Percentiles rank a stretch among this genome's conserved stretches.
phyloP scores from a whole-genome alignment of 2,888 invertebrate species.

The Eilema griseolum region DNA sequence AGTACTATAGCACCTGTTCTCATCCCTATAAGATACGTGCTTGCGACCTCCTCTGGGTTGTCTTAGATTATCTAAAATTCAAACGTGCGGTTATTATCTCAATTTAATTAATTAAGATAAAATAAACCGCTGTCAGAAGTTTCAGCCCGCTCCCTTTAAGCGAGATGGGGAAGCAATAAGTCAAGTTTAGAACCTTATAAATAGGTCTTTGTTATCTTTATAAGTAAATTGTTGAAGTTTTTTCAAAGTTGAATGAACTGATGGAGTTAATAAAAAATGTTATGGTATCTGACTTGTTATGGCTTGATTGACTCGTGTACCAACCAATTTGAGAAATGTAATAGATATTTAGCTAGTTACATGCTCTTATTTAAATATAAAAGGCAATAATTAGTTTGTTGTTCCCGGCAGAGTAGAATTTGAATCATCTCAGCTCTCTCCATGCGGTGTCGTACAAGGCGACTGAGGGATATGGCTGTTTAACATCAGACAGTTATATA shows the following conservation, averaged over 20 bases:
- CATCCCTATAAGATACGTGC: not conserved
- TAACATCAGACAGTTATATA: too few relatives aligned
- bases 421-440: too few relatives aligned
- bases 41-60: not conserved
- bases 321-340: not conserved
- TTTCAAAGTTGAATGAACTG: constrained; percentile 34
- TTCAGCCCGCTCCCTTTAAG: constrained; percentile 33
- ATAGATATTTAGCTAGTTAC: not conserved
- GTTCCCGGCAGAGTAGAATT: too few relatives aligned
- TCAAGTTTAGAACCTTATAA: constrained; percentile 44
- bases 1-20: constrained; percentile 3
- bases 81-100: constrained; percentile 48
- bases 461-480: too few relatives aligned
- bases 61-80: constrained; percentile 31
- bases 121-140: constrained; percentile 48
- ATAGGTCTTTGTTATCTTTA: constrained; percentile 44
- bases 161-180: constrained; percentile 42
- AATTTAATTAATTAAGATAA: constrained; percentile 55
- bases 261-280: constrained; percentile 22
- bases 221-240: constrained; percentile 38
- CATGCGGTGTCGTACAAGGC: too few relatives aligned
- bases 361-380: not conserved
- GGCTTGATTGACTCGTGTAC: not conserved
- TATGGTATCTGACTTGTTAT: not conserved
- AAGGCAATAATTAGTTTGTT: too few relatives aligned